These are phyloP conservation scores for Falco berigora DNA, from an alignment of 2,797 vertebrate genomes.

Conservation along the genomic window DNA sequence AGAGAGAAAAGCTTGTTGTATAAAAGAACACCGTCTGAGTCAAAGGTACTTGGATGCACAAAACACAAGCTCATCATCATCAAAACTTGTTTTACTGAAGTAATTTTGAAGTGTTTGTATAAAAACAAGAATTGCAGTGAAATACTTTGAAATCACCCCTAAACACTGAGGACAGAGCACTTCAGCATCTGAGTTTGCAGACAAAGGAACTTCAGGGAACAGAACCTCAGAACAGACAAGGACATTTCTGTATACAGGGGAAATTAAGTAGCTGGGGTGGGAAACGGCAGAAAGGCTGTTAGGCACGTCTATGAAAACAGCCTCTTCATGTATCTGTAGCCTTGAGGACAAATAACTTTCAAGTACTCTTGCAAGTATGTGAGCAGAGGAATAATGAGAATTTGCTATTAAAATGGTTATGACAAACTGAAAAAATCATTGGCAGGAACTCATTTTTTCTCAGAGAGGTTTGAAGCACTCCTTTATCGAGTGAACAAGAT, in stretches of 20 bases:
- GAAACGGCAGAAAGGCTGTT: neutral
- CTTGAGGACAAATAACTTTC: slow-evolving; percentile 10
- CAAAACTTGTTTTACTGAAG: neutral
- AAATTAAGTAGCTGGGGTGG: neutral
- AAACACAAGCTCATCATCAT: neutral
- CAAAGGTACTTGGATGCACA: neutral
- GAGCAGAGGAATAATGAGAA: neutral
- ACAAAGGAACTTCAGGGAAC: neutral
- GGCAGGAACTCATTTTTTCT: neutral
- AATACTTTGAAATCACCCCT: neutral
- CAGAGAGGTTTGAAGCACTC: neutral
- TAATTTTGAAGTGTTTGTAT: neutral
- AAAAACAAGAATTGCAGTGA: neutral
- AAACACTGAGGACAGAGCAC: neutral
- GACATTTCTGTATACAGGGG: neutral
- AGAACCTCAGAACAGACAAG: neutral
- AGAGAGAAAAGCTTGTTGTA: neutral
- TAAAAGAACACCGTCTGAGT: neutral
- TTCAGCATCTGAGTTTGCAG: neutral
- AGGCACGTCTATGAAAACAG: neutral
- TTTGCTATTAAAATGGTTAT: neutral
- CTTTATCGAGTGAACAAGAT: neutral
- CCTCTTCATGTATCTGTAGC: neutral
- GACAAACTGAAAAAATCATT: neutral
- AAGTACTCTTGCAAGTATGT: neutral